These are phyloP conservation scores for Hippocampus comes DNA, from an alignment of 2,113 vertebrate species.

Conservation along the genomic window DNA sequence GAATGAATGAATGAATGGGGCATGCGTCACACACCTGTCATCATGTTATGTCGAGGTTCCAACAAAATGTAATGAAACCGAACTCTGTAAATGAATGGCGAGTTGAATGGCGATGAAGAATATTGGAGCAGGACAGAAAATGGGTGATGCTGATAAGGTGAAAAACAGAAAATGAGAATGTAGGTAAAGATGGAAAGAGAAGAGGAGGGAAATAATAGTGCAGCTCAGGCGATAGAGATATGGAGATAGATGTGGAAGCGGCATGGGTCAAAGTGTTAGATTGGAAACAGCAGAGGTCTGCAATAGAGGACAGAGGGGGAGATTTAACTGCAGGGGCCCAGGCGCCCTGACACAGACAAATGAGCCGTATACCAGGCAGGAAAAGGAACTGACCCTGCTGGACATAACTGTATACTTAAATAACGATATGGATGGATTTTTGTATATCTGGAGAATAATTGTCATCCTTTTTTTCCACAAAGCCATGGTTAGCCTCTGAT, in stretches of 20 bases:
- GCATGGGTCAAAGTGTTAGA: constrained; percentile 42
- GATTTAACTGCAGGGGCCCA: constrained; percentile 43
- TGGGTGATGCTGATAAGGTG: constrained; percentile 26
- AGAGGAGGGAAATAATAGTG: constrained; percentile 19
- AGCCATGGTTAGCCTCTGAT: background rate
- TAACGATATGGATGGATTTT: background rate
- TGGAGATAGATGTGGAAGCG: constrained; percentile 54
- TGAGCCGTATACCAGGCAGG: constrained; percentile 17
- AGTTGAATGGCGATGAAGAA: background rate
- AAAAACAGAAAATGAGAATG: constrained; percentile 16
- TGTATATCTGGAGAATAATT: background rate
- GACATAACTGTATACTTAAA: background rate
- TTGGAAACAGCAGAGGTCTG: constrained; percentile 57
- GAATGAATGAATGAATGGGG: too few species aligned
- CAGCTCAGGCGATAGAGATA: constrained; percentile 34
- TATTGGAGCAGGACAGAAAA: background rate
- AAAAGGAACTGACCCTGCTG: background rate
- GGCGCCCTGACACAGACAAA: constrained; percentile 7
- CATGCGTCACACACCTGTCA: background rate
- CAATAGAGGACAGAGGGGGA: constrained; percentile 35
- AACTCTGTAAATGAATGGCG: background rate
- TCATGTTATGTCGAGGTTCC: background rate
- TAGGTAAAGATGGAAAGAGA: constrained; percentile 2
- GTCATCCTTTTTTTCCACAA: background rate
- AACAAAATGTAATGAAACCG: background rate